Conservation (phyloP, 2,888 invertebrate species). For the Phalangium opilio region DNA sequence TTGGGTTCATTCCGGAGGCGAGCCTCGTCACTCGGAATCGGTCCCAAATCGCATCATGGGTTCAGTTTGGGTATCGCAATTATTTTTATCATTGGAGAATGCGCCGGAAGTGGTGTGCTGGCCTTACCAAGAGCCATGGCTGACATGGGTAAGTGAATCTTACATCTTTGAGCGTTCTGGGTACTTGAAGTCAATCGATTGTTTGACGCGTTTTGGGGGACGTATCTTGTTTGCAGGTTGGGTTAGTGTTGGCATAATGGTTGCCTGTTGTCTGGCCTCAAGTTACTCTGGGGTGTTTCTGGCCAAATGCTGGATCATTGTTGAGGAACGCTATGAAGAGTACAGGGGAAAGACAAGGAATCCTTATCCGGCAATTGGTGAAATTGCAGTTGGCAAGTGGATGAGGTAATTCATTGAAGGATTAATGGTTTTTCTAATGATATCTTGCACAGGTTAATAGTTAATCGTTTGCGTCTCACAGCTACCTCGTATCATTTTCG, state of each 20-base stretch:
- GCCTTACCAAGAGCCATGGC: slow-evolving; percentile 48
- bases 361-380: slow-evolving; percentile 69
- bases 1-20: too few species aligned
- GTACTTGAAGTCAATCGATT: too few species aligned
- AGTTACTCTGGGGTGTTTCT: slow-evolving; percentile 65
- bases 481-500: slow-evolving; percentile 40
- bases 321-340: slow-evolving; percentile 47
- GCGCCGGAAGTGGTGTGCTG: slow-evolving; percentile 55
- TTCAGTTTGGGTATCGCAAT: too few species aligned
- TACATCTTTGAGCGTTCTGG: too few species aligned
- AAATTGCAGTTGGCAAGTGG: slow-evolving; percentile 49
- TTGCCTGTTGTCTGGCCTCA: slow-evolving; percentile 43
- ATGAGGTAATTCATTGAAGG: too few species aligned
- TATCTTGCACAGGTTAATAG: too few species aligned
- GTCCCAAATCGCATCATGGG: too few species aligned
- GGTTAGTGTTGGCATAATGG: slow-evolving; percentile 44
- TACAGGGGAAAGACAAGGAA: slow-evolving; percentile 43
- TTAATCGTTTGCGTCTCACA: too few species aligned
- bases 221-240: too few species aligned
- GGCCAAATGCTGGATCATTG: slow-evolving; percentile 64
- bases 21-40: too few species aligned
- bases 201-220: too few species aligned
- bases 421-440: too few species aligned
- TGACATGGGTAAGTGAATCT: slow-evolving; percentile 42
- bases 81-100: slow-evolving; percentile 37